Conservation (phyloP, 2,113 vertebrate genomes). For the Anoplopoma fimbria region DNA sequence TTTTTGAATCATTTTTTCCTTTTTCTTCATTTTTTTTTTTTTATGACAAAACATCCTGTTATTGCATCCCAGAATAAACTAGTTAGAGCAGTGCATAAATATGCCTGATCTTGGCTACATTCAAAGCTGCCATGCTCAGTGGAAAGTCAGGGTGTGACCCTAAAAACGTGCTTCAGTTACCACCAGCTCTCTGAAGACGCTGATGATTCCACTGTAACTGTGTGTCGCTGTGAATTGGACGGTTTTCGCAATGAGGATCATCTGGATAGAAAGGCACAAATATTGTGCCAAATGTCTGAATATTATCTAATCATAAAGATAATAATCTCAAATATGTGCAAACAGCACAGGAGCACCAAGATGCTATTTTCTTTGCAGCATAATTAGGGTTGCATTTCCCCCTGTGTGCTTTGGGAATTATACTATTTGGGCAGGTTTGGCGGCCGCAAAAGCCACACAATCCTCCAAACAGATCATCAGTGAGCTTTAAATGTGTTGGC, state of each 20-base stretch:
- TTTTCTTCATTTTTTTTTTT: too few species aligned
- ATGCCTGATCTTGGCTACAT: too few species aligned
- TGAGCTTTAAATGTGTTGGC: not conserved
- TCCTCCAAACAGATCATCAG: not conserved
- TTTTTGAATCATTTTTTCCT: not conserved
- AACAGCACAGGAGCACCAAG: not conserved
- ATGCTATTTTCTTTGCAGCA: not conserved
- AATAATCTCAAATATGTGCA: not conserved
- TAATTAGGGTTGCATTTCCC: not conserved
- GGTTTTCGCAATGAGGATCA: not conserved
- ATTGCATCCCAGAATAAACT: too few species aligned
- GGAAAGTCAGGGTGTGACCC: not conserved
- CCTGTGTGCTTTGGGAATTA: not conserved
- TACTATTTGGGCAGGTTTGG: not conserved
- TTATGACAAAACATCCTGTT: too few species aligned
- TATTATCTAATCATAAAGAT: too few species aligned
- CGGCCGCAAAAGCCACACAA: not conserved
- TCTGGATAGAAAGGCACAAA: too few species aligned
- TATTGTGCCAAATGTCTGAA: too few species aligned
- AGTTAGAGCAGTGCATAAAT: too few species aligned
- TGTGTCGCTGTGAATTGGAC: not conserved
- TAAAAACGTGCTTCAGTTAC: not conserved
- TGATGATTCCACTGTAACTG: not conserved
- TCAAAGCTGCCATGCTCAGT: not conserved
- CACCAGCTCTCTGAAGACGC: not conserved